Percentiles rank a stretch among this genome's conserved stretches.
Evolutionary conservation across 2,113 vertebrate genomes (phyloP).

Genomic region (Patagioenas fasciata): DNA sequence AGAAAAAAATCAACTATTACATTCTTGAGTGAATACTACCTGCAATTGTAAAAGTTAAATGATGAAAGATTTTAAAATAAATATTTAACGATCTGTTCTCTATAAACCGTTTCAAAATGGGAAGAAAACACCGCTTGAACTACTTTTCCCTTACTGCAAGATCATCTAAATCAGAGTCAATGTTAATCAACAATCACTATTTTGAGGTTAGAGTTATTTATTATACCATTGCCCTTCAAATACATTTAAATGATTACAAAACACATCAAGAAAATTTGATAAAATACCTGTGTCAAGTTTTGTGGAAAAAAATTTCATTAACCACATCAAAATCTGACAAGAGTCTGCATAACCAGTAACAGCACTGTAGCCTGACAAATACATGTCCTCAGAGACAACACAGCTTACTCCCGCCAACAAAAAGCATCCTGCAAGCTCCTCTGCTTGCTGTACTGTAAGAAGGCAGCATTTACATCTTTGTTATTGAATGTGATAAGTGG

Average conservation of each 20-base stretch:
- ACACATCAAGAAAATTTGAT: not conserved
- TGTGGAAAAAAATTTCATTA: not conserved
- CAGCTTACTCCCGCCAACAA: not conserved
- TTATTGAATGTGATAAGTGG: not conserved
- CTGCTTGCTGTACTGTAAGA: not conserved
- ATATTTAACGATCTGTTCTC: conserved; percentile 23
- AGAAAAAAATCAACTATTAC: not conserved
- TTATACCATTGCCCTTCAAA: not conserved
- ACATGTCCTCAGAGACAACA: not conserved
- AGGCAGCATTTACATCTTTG: not conserved
- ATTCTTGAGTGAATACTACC: not conserved
- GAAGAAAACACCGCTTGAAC: conserved; percentile 56
- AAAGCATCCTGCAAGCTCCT: not conserved
- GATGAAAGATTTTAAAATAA: conserved; percentile 44
- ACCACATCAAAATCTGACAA: not conserved
- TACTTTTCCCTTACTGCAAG: conserved; percentile 37
- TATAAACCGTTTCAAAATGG: conserved; percentile 32
- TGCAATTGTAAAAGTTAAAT: conserved; percentile 34
- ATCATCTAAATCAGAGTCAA: conserved; percentile 9
- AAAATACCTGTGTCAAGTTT: not conserved
- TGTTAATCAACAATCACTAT: not conserved
- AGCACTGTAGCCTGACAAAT: not conserved
- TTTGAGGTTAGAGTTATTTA: not conserved
- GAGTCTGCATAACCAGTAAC: not conserved
- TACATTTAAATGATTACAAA: not conserved